A percentile compares a stretch with the other conserved stretches of the same genome.
These are phyloP conservation scores for Cebus imitator DNA, from an alignment of 2,113 vertebrate species.

Conservation along the genomic window DNA sequence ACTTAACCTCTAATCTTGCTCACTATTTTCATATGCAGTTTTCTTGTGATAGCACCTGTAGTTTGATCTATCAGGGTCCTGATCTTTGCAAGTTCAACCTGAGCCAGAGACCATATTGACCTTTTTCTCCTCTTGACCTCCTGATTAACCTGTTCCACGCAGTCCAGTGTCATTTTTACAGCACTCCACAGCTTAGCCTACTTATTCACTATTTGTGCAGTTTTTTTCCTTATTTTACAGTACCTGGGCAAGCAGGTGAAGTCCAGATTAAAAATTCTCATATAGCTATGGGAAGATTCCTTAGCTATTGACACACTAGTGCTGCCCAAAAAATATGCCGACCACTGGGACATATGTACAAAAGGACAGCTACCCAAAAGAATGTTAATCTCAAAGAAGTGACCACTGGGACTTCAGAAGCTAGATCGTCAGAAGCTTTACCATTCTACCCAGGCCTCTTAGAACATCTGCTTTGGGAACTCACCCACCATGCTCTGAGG, in stretches of 20 bases:
- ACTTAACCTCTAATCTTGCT: background rate
- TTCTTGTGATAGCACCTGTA: background rate
- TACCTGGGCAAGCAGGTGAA: background rate
- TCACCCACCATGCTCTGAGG: background rate
- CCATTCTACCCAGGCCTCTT: background rate
- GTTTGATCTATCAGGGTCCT: background rate
- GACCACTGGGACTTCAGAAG: background rate
- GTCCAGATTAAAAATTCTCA: background rate
- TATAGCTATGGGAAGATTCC: background rate
- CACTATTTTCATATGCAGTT: background rate
- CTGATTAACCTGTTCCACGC: background rate
- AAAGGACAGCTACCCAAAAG: background rate
- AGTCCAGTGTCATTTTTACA: background rate
- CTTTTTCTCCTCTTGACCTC: background rate
- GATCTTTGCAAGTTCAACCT: background rate
- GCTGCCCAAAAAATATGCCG: background rate
- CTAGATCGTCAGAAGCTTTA: background rate
- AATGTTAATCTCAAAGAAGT: background rate
- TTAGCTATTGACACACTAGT: background rate
- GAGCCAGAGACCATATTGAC: background rate
- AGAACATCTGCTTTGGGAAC: background rate
- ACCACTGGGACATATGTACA: background rate
- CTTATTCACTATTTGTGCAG: background rate
- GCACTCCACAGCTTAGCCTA: background rate
- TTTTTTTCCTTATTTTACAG: background rate